Percentiles rank a stretch among this genome's conserved stretches.
phyloP scores from a whole-genome alignment of 2,888 invertebrate genomes.

The Agonopterix arenella region DNA sequence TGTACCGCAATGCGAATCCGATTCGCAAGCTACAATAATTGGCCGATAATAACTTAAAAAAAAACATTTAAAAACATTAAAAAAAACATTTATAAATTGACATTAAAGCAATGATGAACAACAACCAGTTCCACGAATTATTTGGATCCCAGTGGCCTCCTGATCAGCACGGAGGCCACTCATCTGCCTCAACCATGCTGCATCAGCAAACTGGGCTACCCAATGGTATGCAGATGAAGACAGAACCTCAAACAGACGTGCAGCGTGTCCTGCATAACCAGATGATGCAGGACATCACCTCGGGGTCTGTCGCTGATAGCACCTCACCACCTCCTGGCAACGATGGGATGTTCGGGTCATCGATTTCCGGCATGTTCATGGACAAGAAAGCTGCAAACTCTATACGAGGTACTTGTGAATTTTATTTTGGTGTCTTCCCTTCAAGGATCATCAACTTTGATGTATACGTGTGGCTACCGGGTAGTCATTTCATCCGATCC shows the following conservation, averaged over 20 bases:
- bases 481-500: too few species aligned
- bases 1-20: conserved; percentile 61
- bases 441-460: too few species aligned
- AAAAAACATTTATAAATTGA: neutral
- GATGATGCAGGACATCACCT: conserved; percentile 58
- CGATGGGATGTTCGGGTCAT: conserved; percentile 64
- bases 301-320: conserved; percentile 74
- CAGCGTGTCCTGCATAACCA: conserved; percentile 51
- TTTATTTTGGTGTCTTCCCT: neutral
- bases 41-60: conserved; percentile 43
- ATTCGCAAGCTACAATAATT: conserved; percentile 13
- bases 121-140: conserved; percentile 67
- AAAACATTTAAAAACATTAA: neutral
- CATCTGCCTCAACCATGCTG: conserved; percentile 65
- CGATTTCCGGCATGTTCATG: conserved; percentile 69
- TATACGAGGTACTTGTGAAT: conserved; percentile 77
- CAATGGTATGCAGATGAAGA: conserved; percentile 55
- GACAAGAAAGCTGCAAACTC: conserved; percentile 80
- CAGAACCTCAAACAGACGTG: conserved; percentile 55
- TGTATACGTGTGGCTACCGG: too few species aligned
- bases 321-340: conserved; percentile 73
- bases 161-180: conserved; percentile 66
- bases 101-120: conserved; percentile 52
- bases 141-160: conserved; percentile 75
- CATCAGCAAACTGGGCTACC: conserved; percentile 42